A percentile compares a stretch with the other conserved stretches of the same genome.
These are phyloP conservation scores for Lagopus muta DNA, from an alignment of 2,113 vertebrate species.

Conservation along the genomic window DNA sequence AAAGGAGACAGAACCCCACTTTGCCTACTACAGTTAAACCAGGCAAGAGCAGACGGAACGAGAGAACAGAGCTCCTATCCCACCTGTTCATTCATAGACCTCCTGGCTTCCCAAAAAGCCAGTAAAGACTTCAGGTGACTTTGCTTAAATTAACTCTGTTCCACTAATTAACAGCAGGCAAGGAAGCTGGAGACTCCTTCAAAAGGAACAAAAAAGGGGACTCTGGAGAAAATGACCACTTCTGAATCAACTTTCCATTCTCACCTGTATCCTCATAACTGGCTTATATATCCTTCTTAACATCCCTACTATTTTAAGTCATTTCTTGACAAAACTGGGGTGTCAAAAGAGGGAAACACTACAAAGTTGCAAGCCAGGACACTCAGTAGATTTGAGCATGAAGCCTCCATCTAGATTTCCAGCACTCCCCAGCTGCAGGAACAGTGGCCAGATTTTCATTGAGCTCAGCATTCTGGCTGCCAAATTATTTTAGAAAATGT, in stretches of 20 bases:
- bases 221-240: not conserved
- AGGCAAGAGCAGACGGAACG: fast-evolving
- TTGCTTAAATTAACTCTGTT: not conserved
- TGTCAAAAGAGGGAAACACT: not conserved
- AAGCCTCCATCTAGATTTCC: not conserved
- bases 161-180: not conserved
- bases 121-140: not conserved
- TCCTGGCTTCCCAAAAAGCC: not conserved
- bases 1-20: not conserved
- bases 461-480: not conserved
- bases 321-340: not conserved
- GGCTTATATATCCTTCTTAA: fast-evolving
- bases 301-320: not conserved
- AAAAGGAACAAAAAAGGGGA: not conserved
- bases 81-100: not conserved
- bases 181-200: not conserved
- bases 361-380: not conserved
- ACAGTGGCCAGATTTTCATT: fast-evolving
- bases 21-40: not conserved
- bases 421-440: not conserved
- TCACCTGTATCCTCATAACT: not conserved
- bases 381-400: fast-evolving
- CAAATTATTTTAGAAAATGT: not conserved
- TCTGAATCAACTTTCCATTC: not conserved
- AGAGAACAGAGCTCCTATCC: not conserved